A percentile compares a stretch with the other conserved stretches of the same genome.
phyloP scores from a whole-genome alignment of 2,888 invertebrate species.

The Megamerina dolium region DNA sequence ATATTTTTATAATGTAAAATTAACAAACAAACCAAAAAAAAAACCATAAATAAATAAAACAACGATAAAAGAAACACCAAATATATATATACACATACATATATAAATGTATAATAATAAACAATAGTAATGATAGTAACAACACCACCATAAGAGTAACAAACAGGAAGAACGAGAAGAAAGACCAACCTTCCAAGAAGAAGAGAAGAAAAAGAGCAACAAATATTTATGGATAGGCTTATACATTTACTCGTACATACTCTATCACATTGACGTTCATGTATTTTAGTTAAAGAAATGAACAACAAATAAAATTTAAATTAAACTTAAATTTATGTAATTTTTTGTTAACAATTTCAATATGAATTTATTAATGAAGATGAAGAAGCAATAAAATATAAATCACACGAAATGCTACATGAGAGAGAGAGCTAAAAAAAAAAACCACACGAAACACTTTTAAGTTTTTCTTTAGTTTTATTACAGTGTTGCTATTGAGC shows the following conservation, averaged over 20 bases:
- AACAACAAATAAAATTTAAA: conserved; percentile 31
- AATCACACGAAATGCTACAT: no score
- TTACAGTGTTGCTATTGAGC: no score
- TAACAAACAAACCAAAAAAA: conserved; percentile 1
- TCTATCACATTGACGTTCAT: conserved; percentile 42
- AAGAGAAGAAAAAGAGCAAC: background rate
- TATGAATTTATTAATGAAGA: no score
- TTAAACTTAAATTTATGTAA: conserved; percentile 23
- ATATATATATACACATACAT: no score
- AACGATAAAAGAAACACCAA: no score
- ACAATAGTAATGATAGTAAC: background rate
- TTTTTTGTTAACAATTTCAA: no score
- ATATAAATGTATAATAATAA: no score
- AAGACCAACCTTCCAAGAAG: background rate
- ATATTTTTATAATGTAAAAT: conserved; percentile 23
- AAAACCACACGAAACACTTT: no score
- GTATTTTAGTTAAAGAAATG: conserved; percentile 46
- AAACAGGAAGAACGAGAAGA: background rate
- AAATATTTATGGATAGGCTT: conserved; percentile 12
- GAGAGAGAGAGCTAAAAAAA: no score
- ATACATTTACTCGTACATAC: no score
- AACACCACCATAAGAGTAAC: background rate
- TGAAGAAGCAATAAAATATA: no score
- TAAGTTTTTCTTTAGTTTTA: no score
- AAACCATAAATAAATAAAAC: background rate